Percentiles rank a stretch among this genome's conserved stretches.
Conservation (phyloP, 1,140 invertebrate genomes). For the Brachionus rotundiformis region DNA sequence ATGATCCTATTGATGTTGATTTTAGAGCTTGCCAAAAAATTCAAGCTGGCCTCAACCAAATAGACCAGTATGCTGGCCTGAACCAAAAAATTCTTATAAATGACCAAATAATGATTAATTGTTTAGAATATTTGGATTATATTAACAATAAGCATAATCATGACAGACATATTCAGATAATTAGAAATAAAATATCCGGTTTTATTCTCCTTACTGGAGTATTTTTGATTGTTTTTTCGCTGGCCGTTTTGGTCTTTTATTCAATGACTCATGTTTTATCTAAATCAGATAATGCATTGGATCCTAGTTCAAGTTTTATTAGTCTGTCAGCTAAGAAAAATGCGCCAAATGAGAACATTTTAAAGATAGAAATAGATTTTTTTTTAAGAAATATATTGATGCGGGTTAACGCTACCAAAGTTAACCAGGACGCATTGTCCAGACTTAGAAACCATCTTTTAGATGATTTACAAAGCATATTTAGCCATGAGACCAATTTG, state of each 20-base stretch:
- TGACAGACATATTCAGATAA: conserved; percentile 27
- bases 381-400: neutral
- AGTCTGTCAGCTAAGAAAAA: neutral
- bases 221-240: neutral
- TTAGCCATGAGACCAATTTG: neutral
- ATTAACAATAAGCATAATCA: conserved; percentile 28
- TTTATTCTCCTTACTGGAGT: neutral
- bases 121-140: conserved; percentile 44
- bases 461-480: neutral
- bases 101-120: conserved; percentile 41
- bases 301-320: neutral
- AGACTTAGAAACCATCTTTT: neutral
- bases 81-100: conserved; percentile 5
- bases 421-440: neutral
- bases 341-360: neutral
- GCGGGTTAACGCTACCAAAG: conserved; percentile 3
- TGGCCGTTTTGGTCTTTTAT: neutral
- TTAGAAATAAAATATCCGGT: conserved; percentile 26
- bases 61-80: neutral
- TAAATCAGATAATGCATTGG: neutral
- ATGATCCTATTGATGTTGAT: conserved; percentile 1
- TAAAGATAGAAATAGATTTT: conserved; percentile 15
- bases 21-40: neutral
- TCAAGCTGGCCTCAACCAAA: neutral
- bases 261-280: neutral